A percentile compares a stretch with the other conserved stretches of the same genome.
These are phyloP conservation scores for Caenorhabditis becei DNA, from an alignment of 2,888 invertebrate genomes.

Conservation along the genomic window DNA sequence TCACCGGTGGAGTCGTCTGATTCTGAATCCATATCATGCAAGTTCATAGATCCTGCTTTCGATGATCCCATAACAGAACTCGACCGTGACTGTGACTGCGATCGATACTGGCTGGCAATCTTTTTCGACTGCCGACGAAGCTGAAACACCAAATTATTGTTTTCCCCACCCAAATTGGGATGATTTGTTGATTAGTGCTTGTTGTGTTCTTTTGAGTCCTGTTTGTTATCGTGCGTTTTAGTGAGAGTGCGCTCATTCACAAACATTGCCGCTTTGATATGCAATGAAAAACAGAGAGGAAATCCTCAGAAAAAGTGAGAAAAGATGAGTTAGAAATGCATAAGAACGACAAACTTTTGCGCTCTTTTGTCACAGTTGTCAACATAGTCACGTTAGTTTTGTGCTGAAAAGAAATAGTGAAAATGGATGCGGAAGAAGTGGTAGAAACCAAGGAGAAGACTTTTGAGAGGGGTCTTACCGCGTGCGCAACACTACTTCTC, in stretches of 20 bases:
- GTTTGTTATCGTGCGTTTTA: conserved; percentile 11
- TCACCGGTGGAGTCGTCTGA: conserved; percentile 70
- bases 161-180: too few species aligned
- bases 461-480: conserved; percentile 53
- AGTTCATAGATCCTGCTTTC: conserved; percentile 74
- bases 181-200: conserved; percentile 24
- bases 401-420: conserved; percentile 27
- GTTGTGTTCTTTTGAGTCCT: conserved; percentile 8
- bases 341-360: conserved; percentile 44
- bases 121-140: conserved; percentile 77
- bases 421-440: conserved; percentile 45
- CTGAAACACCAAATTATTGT: too few species aligned
- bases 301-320: conserved; percentile 37
- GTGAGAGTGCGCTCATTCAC: conserved; percentile 38
- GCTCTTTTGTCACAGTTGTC: conserved; percentile 43
- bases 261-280: conserved; percentile 36
- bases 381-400: conserved; percentile 41
- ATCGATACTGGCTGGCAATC: conserved; percentile 75
- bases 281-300: conserved; percentile 37
- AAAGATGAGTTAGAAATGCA: conserved; percentile 57
- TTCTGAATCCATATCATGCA: conserved; percentile 78
- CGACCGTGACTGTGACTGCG: conserved; percentile 71
- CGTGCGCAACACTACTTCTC: conserved; percentile 62
- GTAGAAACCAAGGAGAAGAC: conserved; percentile 29
- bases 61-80: conserved; percentile 70